These are phyloP conservation scores for Anolis carolinensis DNA, from an alignment of 2,113 vertebrate genomes.

Conservation along the genomic window DNA sequence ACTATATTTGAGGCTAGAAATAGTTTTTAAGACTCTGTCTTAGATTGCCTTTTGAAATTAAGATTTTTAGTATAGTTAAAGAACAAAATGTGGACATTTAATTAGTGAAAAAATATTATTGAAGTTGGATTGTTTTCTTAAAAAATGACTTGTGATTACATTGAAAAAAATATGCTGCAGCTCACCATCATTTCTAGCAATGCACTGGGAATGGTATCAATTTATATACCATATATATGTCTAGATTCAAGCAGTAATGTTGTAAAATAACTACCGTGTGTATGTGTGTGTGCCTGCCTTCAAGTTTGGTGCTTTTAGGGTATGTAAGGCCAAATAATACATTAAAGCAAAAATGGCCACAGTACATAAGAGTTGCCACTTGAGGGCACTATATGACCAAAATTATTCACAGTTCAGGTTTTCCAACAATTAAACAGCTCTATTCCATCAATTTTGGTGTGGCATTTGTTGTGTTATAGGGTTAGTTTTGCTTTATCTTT, in stretches of 20 bases:
- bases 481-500: neutral
- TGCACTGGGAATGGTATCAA: neutral
- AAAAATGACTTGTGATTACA: neutral
- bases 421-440: neutral
- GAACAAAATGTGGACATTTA: neutral
- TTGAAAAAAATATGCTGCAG: no score
- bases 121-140: neutral
- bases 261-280: neutral
- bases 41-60: neutral
- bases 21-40: neutral
- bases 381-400: slow-evolving; percentile 12
- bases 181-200: no score
- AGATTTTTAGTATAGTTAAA: neutral
- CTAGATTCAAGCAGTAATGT: neutral
- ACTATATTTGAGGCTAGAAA: no score
- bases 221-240: no score
- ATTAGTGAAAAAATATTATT: no score
- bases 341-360: no score
- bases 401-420: neutral
- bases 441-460: neutral
- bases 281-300: no score
- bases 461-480: neutral
- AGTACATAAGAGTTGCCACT: neutral
- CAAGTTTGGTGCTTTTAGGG: no score
- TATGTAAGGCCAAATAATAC: no score